These are phyloP conservation scores for Heteromurus nitidus DNA, from an alignment of 2,888 invertebrate genomes.

Conservation along the genomic window DNA sequence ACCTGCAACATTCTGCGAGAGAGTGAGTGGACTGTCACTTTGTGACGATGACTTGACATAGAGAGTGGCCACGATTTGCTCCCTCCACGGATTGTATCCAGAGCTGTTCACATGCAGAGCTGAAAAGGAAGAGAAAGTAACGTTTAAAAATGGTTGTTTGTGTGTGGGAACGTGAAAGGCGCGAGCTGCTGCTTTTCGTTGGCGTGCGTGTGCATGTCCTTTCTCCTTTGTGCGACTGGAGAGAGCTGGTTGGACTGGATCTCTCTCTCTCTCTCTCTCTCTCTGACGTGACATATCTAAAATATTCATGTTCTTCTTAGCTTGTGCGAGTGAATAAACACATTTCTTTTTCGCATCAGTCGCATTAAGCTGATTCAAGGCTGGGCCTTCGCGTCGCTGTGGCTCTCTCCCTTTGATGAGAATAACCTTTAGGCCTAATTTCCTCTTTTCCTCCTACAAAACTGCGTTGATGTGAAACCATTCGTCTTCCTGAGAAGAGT, in stretches of 20 bases:
- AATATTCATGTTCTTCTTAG: neutral
- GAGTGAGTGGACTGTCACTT: neutral
- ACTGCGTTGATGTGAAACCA: slow-evolving; percentile 30
- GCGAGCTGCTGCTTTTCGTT: too few species aligned
- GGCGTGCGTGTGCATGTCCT: too few species aligned
- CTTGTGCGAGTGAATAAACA: too few species aligned
- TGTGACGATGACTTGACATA: slow-evolving; percentile 61
- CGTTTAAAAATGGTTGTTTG: neutral
- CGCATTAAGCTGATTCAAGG: slow-evolving; percentile 13
- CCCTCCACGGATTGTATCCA: slow-evolving; percentile 69
- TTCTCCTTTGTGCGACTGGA: too few species aligned
- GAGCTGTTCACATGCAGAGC: slow-evolving; percentile 70
- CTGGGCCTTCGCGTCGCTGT: too few species aligned
- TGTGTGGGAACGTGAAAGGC: neutral
- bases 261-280: neutral
- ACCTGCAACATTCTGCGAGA: slow-evolving; percentile 18
- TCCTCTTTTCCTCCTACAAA: slow-evolving; percentile 28
- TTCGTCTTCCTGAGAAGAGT: slow-evolving; percentile 43
- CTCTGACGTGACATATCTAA: too few species aligned
- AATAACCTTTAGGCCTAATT: slow-evolving; percentile 54
- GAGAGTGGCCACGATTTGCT: slow-evolving; percentile 68
- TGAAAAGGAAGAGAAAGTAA: slow-evolving; percentile 28
- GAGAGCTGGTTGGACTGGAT: too few species aligned
- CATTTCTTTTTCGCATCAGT: neutral
- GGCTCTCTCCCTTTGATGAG: too few species aligned